Evolutionary conservation across 2,888 invertebrate genomes (phyloP), one percentile per base, ranked within the genome.

Genomic region (Toxonevra muliebris): DNA sequence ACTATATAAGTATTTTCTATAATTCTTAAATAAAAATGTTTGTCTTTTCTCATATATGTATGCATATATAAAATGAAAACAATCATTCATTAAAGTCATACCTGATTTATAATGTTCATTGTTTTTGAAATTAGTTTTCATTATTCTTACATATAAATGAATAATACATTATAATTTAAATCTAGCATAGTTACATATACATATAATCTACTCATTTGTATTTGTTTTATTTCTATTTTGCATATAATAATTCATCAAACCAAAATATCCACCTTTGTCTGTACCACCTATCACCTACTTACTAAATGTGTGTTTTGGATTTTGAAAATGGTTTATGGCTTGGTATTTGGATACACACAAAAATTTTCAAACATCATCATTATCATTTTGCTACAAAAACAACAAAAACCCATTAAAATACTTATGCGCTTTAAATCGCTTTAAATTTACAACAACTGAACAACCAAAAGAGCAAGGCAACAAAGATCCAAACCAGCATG

Each of bases 401-500:
- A 4, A 30, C 30, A 30, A 30, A 5, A 45, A 65, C 40, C 12
- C 30, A 20, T 40, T 58, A 40, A 48, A 48, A 48, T 7, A 58
- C 42, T 12, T 41, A 17, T 64, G 17, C 41, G 57, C 15, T 64
- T 63, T 55, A 30, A 42, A 17, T 42, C 40, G 50, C 41, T 65
- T 48, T 12, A 42, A 50, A 11, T 17, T 42, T 52, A 19, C 40
- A 58, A 19, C 48, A 43, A 17, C 15, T 43, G 19, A 42, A 45
- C 45, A 45, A 60, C 43, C 43, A 60, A 58, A 17, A 69, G 94
- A 94, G 80, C 93, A 94, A 88, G 93, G 93, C 53, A 89, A 88
- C 77, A 89, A 90, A 78, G 86, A 87, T 43, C 70, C 59, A 63
- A 79, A 79, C 70, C 88, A 88, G 42, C 83, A 87, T 61, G 82